phyloP scores from a whole-genome alignment of 2,113 vertebrate genomes.

The Phalacrocorax pelagicus region DNA sequence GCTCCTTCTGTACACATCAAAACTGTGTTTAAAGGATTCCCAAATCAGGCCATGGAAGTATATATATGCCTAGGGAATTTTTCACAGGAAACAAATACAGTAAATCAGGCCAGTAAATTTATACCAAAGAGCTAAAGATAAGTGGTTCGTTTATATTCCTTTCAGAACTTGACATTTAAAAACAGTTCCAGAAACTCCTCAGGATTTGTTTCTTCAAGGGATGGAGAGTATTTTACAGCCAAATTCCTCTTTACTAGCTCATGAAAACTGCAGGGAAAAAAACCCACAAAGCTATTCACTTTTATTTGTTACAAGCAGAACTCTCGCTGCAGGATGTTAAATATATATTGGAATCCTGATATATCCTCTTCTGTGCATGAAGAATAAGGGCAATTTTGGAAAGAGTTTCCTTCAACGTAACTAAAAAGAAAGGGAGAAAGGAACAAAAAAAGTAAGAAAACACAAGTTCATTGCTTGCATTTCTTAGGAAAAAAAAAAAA shows the following conservation, averaged over 20 bases:
- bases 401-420: background rate
- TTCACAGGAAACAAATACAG: background rate
- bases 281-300: background rate
- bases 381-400: background rate
- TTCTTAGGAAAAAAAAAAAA: background rate
- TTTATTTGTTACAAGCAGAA: conserved; percentile 12
- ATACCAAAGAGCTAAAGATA: background rate
- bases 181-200: background rate
- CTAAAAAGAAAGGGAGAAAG: background rate
- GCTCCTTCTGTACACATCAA: background rate
- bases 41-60: background rate
- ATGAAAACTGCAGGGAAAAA: background rate
- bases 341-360: background rate
- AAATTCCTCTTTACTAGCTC: background rate
- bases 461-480: background rate
- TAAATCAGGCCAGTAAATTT: background rate
- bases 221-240: background rate
- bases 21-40: background rate
- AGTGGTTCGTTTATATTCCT: background rate
- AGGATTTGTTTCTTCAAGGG: background rate
- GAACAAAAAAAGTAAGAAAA: background rate
- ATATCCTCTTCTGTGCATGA: background rate
- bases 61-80: background rate
- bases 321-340: background rate
- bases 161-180: background rate